These are phyloP conservation scores for Propithecus perrieri DNA, from an alignment of 2,797 vertebrate genomes.

Conservation along the genomic window DNA sequence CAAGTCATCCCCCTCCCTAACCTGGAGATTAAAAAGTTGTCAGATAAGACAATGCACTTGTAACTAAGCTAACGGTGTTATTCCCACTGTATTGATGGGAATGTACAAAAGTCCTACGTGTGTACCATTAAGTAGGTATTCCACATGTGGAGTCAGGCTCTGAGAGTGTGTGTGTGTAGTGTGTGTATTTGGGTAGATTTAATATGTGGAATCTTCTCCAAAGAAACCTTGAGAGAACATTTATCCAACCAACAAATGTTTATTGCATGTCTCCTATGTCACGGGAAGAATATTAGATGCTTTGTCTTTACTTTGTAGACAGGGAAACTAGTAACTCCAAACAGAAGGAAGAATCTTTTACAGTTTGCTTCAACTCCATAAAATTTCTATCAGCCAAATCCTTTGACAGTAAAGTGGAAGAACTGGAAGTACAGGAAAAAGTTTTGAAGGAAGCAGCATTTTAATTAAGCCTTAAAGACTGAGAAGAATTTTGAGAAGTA, in stretches of 20 bases:
- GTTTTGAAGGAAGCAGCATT: background rate
- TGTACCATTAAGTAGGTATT: background rate
- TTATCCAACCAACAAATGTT: background rate
- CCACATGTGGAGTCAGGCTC: background rate
- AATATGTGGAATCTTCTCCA: background rate
- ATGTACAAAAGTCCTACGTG: background rate
- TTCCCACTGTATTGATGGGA: background rate
- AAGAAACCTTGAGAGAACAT: background rate
- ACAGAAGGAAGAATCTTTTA: background rate
- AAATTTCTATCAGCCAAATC: background rate
- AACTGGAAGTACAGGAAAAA: background rate
- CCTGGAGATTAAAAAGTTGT: background rate
- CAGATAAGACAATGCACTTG: background rate
- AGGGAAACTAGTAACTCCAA: background rate
- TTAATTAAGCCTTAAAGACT: slow-evolving; percentile 28
- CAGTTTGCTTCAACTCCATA: background rate
- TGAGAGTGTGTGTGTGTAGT: too few relatives aligned
- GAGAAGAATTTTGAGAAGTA: background rate
- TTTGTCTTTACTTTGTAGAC: background rate
- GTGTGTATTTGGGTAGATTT: background rate
- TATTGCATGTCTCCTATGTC: background rate
- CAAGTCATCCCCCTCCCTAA: background rate
- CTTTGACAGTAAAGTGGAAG: background rate
- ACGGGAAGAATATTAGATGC: background rate
- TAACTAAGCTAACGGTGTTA: background rate